Evolutionary conservation across 2,888 invertebrate genomes (phyloP).

Genomic region (Diplazon laetatorius): DNA sequence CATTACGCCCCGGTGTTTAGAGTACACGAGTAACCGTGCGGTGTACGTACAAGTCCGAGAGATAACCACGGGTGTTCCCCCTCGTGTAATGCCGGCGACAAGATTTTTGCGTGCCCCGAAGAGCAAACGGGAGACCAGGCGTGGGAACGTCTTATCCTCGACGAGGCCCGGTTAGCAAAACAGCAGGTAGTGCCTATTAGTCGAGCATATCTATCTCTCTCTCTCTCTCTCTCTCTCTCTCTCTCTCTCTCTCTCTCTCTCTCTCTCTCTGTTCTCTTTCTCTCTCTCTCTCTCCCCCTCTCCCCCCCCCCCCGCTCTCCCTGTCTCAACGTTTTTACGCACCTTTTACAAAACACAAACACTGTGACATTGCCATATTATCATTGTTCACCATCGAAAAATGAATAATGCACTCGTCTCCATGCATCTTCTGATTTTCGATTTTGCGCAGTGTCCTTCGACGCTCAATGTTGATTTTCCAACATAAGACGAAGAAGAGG

Average conservation of each 20-base stretch:
- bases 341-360: constrained; percentile 7
- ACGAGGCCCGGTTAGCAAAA: constrained; percentile 29
- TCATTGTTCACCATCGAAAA: background rate
- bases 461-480: too few relatives aligned
- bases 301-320: too few relatives aligned
- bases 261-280: too few relatives aligned
- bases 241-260: too few relatives aligned
- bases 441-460: too few relatives aligned
- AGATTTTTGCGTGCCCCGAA: constrained; percentile 63
- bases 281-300: too few relatives aligned
- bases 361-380: background rate
- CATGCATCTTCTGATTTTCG: too few relatives aligned
- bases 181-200: constrained; percentile 14
- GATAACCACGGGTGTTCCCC: constrained; percentile 52
- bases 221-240: too few relatives aligned
- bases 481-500: too few relatives aligned
- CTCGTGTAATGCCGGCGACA: constrained; percentile 62
- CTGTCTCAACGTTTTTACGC: constrained; percentile 1
- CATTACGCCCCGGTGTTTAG: constrained; percentile 11
- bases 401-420: too few relatives aligned
- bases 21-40: constrained; percentile 22
- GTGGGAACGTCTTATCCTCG: constrained; percentile 59
- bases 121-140: constrained; percentile 54
- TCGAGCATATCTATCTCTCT: background rate
- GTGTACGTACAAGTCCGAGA: constrained; percentile 20